A percentile compares a stretch with the other conserved stretches of the same genome.
Evolutionary conservation across 2,888 invertebrate genomes (phyloP).

Genomic region (Conomelus anceps): DNA sequence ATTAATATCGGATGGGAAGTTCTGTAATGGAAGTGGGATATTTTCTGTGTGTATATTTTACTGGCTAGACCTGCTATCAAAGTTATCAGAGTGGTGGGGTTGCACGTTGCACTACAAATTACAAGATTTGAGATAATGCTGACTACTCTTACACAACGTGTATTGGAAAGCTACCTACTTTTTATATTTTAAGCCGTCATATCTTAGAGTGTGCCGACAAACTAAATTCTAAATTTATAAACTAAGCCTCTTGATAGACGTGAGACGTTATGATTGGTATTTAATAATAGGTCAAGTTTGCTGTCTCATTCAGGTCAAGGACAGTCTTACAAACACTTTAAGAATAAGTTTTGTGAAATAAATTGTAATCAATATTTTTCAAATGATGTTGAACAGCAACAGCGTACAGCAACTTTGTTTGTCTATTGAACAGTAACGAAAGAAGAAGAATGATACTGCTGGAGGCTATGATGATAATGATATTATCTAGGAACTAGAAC

Average conservation of each 20-base stretch:
- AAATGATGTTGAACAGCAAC: too few species aligned
- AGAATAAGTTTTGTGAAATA: background rate
- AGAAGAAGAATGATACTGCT: too few species aligned
- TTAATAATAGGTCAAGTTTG: background rate
- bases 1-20: too few species aligned
- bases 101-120: background rate
- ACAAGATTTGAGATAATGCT: background rate
- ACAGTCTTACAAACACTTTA: background rate
- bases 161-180: background rate
- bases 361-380: too few species aligned
- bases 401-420: too few species aligned
- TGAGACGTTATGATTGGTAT: background rate
- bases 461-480: too few species aligned
- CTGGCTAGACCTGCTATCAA: background rate
- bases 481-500: too few species aligned
- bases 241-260: background rate
- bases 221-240: background rate
- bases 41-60: background rate
- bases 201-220: background rate
- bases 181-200: background rate
- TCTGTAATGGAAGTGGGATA: background rate
- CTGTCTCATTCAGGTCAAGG: background rate
- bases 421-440: too few species aligned
- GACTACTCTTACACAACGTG: background rate
- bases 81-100: background rate